phyloP scores from a whole-genome alignment of 2,888 invertebrate genomes.

The Eristalis pertinax region DNA sequence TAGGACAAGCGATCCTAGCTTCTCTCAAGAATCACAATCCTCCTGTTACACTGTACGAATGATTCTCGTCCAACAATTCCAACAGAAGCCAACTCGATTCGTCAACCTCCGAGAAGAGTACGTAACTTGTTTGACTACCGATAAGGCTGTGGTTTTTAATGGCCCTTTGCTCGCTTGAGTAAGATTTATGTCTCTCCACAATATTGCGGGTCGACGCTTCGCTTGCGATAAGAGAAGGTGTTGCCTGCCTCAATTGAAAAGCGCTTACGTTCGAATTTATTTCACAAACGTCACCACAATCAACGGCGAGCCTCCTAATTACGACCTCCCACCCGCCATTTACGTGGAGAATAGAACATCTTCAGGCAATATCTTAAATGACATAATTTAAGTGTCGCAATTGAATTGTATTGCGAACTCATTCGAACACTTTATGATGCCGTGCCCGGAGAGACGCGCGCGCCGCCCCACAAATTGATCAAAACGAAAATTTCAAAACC shows the following conservation, averaged over 20 bases:
- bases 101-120: too few relatives aligned
- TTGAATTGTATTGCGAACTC: not conserved
- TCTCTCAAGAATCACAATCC: too few relatives aligned
- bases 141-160: not conserved
- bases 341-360: not conserved
- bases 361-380: not conserved
- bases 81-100: too few relatives aligned
- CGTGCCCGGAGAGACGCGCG: not conserved
- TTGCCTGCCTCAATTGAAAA: not conserved
- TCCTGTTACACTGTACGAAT: too few relatives aligned
- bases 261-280: not conserved
- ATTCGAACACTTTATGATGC: not conserved
- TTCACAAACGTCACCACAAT: not conserved
- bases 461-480: not conserved
- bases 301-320: not conserved
- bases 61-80: too few relatives aligned
- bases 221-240: not conserved
- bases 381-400: not conserved
- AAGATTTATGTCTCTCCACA: not conserved
- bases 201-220: not conserved
- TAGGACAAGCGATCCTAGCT: too few relatives aligned
- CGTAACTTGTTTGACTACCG: not conserved
- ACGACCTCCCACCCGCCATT: not conserved
- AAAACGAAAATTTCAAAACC: not conserved
- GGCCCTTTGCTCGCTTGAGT: not conserved